Base-by-base conservation (phyloP, 2,113 vertebrate genomes). In the Anoura caudifer region DNA sequence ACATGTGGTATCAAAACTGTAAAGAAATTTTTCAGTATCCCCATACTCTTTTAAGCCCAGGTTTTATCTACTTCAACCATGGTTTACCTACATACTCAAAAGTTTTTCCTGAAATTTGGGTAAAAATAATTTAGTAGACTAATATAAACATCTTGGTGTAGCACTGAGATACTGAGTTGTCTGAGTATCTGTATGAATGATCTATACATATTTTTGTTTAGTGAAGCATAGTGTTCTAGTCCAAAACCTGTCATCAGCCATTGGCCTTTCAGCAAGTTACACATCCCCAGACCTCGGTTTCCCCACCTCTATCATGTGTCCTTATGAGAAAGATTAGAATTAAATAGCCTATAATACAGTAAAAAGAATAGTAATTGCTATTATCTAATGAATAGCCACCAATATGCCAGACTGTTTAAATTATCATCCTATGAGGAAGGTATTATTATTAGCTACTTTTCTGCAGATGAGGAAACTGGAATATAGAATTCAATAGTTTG, bases 61-160 rank as follows among this genome's bases (percentile, higher is more conserved):
- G 5, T 69, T 59, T 61, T 81, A 76, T 22, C 26, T 28, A 59
- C 56, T 85, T 82, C 22, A 63, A 47, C 33, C 69, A 79, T 31
- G 33, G 19, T 69, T 87, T 80, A 75, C 19, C 67, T 52, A 41
- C n/a, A 94, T 47, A 15, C 7, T 47, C 67, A 52, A 88, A 77
- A 72, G 31, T 36, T 75, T 75, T 89, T 83, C 38, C 88, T 87
- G 26, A 2, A 75, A 84, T 70, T 94, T 94, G 80, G 59, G 4
- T 54, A 97, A 93, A 92, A 94, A 47, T 52, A 75, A 87, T 31
- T 91, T 84, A 61, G 22, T 20, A 92, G 17, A 85, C 24, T 36
- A 90, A 73, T 61, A 72, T 26, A 89, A 73, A 47, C 33, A 90
- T 50, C 73, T 81, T 38, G 43, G 75, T 75, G 20, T 5, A 90